Base-by-base conservation (phyloP, 2,113 vertebrate species). In the Perca flavescens region DNA sequence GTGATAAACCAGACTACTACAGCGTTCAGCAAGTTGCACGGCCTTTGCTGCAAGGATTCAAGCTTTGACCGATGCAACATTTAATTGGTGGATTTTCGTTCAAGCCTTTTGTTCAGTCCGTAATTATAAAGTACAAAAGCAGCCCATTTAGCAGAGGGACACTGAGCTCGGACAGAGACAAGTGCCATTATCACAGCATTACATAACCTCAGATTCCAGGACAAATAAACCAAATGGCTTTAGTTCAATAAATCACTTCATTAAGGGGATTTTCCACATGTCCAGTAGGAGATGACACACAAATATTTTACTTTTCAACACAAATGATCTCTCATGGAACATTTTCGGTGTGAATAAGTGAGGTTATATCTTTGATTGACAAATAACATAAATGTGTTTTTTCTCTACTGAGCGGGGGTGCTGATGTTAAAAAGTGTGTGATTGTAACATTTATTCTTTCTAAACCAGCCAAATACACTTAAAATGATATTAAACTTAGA, bases 401-500 rank as follows among this genome's bases (percentile, higher is more conserved):
- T 71, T 76, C 60, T 86, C 22, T 64, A 3, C 46, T 60, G 68
- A 68, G 72, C 75, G 17, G 31, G 31, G 46, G 81, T 34, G 72
- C 53, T 69, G 58, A 73, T 16, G 17, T 54, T 62, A 66, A 65
- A 57, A 77, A 53, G 49, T 75, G 69, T 81, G 60, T 76, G 85
- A 87, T 74, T 84, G 86, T 87, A 63, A 87, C 40, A 47, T 72
- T 74, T 83, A 62, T 85, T 68, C 56, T 83, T 79, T 85, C n/a
- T 84, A 22, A 89, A 80, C 21, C 68, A 80, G 69, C 81, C 73
- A 87, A 88, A 86, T 64, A 81, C 53, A 64, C 52, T 83, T 74
- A 25, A 65, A 65, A 69, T 22, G 50, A 69, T 19, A 66, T 68
- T 67, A 36, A 70, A 73, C 56, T 4, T 46, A 54, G 72, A 77